Evolutionary conservation across 2,888 invertebrate species (phyloP), one percentile per base, ranked within the genome.

Genomic region (Opisthograptis luteolata): DNA sequence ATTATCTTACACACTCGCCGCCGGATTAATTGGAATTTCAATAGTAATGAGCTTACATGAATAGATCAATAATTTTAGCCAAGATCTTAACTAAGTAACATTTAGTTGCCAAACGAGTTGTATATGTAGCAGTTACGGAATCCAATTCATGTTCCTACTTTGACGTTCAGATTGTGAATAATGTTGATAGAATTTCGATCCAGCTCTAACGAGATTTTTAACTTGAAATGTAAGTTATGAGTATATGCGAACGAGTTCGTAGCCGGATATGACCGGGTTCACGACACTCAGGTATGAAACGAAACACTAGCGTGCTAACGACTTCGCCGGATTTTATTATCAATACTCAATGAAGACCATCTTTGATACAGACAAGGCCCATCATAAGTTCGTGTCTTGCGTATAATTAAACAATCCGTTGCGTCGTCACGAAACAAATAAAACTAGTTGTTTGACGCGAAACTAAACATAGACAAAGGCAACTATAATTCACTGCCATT

Each of bases 391-490:
- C 53, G 56, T 52, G 52, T 40, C 46, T 34, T 27, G 46, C 7
- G 32, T 50, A 30, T 66, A 59, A 73, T 68, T 60, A 56, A 58
- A 62, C 47, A 36, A 45, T 49, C 51, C 47, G 61, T 72, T 79
- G 73, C 71, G 51, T 62, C 55, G 66, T 68, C 75, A 76, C 76
- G 72, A 61, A 68, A 52, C 58, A 49, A 63, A 68, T 67, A 68
- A 68, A 66, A 70, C 60, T 51, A 43, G 55, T 61, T 60, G 57
- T 64, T 64, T 60, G 60, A 58, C 51, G 41, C 25, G 51, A 60
- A 64, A 62, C 62, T 55, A 46, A 59, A 58, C 32, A 8, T 27
- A 53, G 64, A 68, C 66, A 66, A 64, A 56, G 58, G 43, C 49
- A 50, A 37, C 39, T 46, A 64, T 64, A 66, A 62, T 72, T 68